These are phyloP conservation scores for Paradoxurus hermaphroditus DNA, from an alignment of 2,113 vertebrate genomes.

Conservation along the genomic window DNA sequence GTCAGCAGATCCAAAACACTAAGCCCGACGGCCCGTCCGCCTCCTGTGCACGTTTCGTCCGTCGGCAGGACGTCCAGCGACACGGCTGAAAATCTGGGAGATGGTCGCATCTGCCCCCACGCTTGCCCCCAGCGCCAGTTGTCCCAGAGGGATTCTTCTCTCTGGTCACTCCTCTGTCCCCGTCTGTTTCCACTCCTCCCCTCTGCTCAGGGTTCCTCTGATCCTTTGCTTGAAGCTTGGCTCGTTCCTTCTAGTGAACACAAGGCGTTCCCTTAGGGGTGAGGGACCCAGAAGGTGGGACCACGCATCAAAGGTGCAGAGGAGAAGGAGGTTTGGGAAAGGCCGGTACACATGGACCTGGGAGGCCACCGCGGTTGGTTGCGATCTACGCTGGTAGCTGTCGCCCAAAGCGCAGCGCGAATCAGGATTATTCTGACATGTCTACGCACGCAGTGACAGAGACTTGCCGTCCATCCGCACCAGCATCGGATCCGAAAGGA, in stretches of 20 bases:
- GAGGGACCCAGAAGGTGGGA: not conserved
- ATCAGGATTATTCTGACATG: no score
- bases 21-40: not conserved
- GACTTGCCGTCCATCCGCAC: not conserved
- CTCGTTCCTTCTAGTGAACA: not conserved
- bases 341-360: not conserved
- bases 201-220: not conserved
- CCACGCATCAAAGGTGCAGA: not conserved
- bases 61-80: no score
- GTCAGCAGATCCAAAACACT: not conserved
- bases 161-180: no score
- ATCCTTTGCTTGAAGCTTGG: not conserved
- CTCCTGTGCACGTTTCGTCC: rapidly evolving
- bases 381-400: not conserved
- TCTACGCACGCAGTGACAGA: no score
- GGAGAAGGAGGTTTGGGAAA: not conserved
- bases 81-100: no score
- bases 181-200: not conserved
- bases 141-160: not conserved
- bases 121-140: rapidly evolving
- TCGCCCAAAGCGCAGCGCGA: not conserved
- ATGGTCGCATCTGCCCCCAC: not conserved
- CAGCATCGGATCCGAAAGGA: not conserved
- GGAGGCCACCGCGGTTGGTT: not conserved
- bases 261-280: not conserved